These are phyloP conservation scores for Drosophila mauritiana DNA, from an alignment of 1,140 invertebrate species.

Conservation along the genomic window DNA sequence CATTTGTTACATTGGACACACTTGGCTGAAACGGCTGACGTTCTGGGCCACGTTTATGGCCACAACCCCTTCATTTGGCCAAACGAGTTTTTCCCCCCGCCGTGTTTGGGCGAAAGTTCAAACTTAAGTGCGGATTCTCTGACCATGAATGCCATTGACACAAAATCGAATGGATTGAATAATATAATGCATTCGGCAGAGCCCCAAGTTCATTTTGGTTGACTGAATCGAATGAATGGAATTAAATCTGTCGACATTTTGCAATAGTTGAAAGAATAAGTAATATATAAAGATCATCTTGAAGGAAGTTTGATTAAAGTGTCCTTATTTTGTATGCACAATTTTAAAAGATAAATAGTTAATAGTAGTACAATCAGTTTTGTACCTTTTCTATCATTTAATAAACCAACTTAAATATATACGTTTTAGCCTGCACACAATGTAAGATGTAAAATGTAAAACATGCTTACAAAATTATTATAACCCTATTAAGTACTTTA, in stretches of 20 bases:
- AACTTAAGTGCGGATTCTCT: neutral
- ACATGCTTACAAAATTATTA: too few relatives aligned
- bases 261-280: neutral
- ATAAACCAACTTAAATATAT: too few relatives aligned
- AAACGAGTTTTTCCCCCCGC: constrained; percentile 5
- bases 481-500: neutral
- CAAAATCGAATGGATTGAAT: constrained; percentile 18
- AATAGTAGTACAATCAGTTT: too few relatives aligned
- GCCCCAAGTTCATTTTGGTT: constrained; percentile 16
- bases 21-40: neutral
- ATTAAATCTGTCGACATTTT: neutral
- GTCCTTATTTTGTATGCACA: too few relatives aligned
- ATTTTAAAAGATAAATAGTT: too few relatives aligned
- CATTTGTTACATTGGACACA: constrained; percentile 21
- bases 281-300: too few relatives aligned
- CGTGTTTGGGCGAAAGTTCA: constrained; percentile 14
- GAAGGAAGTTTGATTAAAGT: too few relatives aligned
- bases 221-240: neutral
- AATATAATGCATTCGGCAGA: constrained; percentile 26
- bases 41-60: constrained; percentile 24
- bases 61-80: constrained; percentile 1
- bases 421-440: too few relatives aligned
- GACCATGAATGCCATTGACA: constrained; percentile 17
- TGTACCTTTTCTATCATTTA: too few relatives aligned
- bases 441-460: too few relatives aligned